phyloP scores from a whole-genome alignment of 2,113 vertebrate genomes.

The Oceanodroma tethys region DNA sequence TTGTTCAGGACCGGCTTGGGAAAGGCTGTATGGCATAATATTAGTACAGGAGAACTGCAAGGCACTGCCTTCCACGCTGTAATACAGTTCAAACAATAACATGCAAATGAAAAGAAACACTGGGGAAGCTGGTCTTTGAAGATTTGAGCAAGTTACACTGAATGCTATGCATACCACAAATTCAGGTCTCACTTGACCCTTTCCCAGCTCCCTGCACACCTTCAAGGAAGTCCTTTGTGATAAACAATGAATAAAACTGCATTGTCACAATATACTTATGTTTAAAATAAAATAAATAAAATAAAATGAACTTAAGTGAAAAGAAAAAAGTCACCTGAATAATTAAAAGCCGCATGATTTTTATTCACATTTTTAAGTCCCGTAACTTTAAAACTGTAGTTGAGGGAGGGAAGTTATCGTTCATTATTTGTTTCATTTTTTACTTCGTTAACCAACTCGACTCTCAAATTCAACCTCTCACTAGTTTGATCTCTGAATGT shows the following conservation, averaged over 20 bases:
- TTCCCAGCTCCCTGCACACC: not conserved
- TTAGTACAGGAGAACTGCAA: not conserved
- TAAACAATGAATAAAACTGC: not conserved
- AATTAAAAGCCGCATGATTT: not conserved
- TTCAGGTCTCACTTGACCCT: not conserved
- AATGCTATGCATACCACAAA: not conserved
- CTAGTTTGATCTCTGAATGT: conserved; percentile 38
- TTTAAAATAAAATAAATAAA: not conserved
- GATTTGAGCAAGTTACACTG: not conserved
- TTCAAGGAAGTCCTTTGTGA: not conserved
- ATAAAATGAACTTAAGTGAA: not conserved
- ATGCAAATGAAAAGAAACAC: not conserved
- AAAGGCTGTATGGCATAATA: not conserved
- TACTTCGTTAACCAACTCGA: not conserved
- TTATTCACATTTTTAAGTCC: not conserved
- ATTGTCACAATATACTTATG: not conserved
- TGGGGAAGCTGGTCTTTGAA: not conserved
- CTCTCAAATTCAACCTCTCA: not conserved
- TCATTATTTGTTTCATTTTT: conserved; percentile 5
- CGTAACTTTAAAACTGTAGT: not conserved
- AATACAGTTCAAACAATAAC: not conserved
- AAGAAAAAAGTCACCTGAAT: not conserved
- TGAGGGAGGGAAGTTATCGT: not conserved
- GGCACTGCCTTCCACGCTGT: not conserved
- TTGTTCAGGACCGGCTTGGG: not conserved